Base-by-base conservation (phyloP, 2,888 invertebrate species). In the Oscheius sp. region DNA sequence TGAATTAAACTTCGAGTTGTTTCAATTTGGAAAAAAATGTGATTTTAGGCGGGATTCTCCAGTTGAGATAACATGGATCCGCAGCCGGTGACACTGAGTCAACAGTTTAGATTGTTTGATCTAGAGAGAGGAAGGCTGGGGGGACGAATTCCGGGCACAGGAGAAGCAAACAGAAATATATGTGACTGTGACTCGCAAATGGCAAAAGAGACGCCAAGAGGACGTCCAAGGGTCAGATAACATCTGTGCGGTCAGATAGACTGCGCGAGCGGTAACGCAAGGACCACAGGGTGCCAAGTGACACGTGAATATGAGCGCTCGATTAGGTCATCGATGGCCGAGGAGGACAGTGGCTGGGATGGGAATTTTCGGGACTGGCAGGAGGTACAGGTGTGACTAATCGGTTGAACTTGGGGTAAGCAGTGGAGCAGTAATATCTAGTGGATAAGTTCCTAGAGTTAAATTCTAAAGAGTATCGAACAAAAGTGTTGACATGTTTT, bases 51-150 rank as follows among this genome's bases (percentile, higher is more conserved):
- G 48, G 63, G 63, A 63, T 47, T 47, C 37, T 33, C 60, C 60
- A 60, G 60, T 37, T 60, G 50, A 63, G 73, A 73, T 53, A 66
- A 53, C 53, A 66, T 50, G 55, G 66, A 66, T 53, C 51, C 66
- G 63, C 47, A 50, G 63, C 63, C 53, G 35, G 66, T 66, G 66
- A 66, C 66, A 66, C 66, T 53, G 66, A 53, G 66, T 66, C 66
- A 66, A 66, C 55, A 66, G 55, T 53, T 66, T 66, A 35, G 51
- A 53, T 51, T 63, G 47, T 63, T 47, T 48, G 63, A 47, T n/a
- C 48, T 42, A 11, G 42, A 7, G 42, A 42, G 42, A 42, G 42
- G 42, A 42, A 42, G 42, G 42, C 42, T 42, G 42, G 42, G 21
- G 21, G 47, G 63, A 50, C 63, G 63, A 47, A 63, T 63, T 63